Evolutionary conservation across 2,113 vertebrate genomes (phyloP), one percentile per base, ranked within the genome.

Genomic region (Aix galericulata): DNA sequence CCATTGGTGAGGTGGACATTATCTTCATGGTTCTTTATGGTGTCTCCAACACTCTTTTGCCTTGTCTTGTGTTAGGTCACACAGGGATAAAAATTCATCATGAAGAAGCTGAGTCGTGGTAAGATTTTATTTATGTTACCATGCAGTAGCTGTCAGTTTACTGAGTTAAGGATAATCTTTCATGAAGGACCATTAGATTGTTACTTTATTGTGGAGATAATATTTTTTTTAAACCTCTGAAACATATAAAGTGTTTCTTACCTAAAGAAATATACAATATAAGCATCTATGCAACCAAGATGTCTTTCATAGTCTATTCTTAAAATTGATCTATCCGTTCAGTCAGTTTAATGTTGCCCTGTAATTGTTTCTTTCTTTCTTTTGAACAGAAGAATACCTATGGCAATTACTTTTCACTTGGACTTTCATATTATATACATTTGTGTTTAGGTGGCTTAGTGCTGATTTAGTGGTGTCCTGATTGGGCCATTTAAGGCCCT

Each of bases 271-370:
- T 29, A 17, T 14, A 40, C 14, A 68, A 26, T 71, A 55, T 17
- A 81, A 9, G 0, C 3, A 74, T 60, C 12, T 1, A 0, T 40
- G 69, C 74, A 11, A 94, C 4, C 11, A 63, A 48, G 9, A 2
- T 11, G 60, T 4, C 72, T 82, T 75, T 66, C 50, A 67, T 46
- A 13, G 20, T 72, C 48, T 59, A n/a, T 82, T 95, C 74, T 74
- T 36, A 27, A 32, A 82, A 56, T 31, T 60, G 12, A 52, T 75
- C 71, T 79, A 52, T 76, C 7, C 32, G 38, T 85, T 87, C 32
- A 21, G 17, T 53, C 44, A 89, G 17, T 6, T 68, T 60, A 31
- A 76, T 42, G 15, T 69, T 82, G 29, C 50, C 23, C 17, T 91
- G 17, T 1, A 82, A 79, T 3, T 60, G 22, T 75, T 89, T 75